Base-by-base conservation (phyloP, 1,140 invertebrate genomes). In the Vollenhovia emeryi region DNA sequence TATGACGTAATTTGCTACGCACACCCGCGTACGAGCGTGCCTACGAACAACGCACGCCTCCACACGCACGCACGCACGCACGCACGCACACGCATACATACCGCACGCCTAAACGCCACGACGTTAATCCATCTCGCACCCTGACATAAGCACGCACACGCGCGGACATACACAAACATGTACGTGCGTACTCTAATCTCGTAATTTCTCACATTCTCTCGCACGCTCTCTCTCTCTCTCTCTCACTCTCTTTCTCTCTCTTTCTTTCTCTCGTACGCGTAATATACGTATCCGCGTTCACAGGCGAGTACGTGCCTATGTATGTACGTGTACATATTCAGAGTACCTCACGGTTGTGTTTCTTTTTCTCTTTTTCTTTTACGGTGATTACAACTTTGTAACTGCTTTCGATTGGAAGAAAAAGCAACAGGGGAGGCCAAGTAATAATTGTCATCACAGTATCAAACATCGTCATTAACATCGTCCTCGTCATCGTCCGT, bases 1-100 rank as follows among this genome's bases (percentile, higher is more conserved):
- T 93, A 93, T 92, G 92, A 94, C 91, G 91, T 93, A 93, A 93
- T 91, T 91, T 88, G 91, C 86, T 89, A 91, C 89, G 86, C 89
- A 91, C 91, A 91, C 87, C 90, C 87, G 89, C 84, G 88, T 86
- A 86, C 84, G 85, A 64, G 85, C 89, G 84, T 89, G 91, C 85
- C 85, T 91, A 91, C 85, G 87, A 89, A 89, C 52, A 82, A 71
- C 86, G 73, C 87, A 87, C 88, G 83, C 86, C 79, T 71, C 85
- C 82, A 85, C 84, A 88, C 75, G 64, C 74, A 83, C 66, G 69
- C 50, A 18, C 45, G 3, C 45, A 88, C 76, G 84, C 64, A 84
- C 86, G 62, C 84, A 33, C 85, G 55, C 82, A 88, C 84, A 33
- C 85, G 55, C 82, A 88, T 64, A 24, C 87, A 68, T 80, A 85